Base-by-base conservation (phyloP, 37 sponge, comb jelly and placozoan genomes). In the Diacarnus erythraeanus region DNA sequence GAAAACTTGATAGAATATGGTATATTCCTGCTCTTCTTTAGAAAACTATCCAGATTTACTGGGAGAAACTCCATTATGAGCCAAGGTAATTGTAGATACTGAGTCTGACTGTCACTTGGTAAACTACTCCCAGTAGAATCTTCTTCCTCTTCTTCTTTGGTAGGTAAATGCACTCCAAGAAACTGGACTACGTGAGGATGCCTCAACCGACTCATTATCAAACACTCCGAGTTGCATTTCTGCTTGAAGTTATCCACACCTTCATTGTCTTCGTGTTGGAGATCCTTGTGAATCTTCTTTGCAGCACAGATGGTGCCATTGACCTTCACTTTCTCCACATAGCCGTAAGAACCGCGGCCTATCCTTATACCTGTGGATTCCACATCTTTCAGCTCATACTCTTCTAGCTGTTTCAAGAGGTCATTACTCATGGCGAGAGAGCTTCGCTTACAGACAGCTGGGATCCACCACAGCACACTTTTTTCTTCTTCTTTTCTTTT, bases 101-200 rank as follows among this genome's bases (percentile, higher is more conserved):
- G 44, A 27, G 47, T 2, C 2, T 3, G 5, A 20, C 72, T 26
- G 42, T 15, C 4, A 15, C 9, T 3, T 36, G 34, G 34, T 3
- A 10, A 3, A 36, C 68, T 42, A 17, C 30, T 43, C 25, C 44
- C 27, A 43, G 58, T 75, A 29, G 43, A 40, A 3, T 35, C 38
- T 3, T 26, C 9, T 3, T 3, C 15, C 69, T 36, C 69, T 36
- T 72, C 72, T 20, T 68, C 20, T 35, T 31, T 12, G 3, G 44
- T 23, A 8, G 72, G 44, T 20, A 43, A 72, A 23, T 29, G 42
- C 44, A 81, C 57, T 31, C 77, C 81, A 15, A 87, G 69, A 42
- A 87, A 87, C 83, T 87, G 80, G 27, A 87, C 83, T 39, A 87
- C 44, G 77, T 87, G 83, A 0, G 88, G 88, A 38, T 87, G 82